Evolutionary conservation across 1,140 invertebrate species (phyloP).

Genomic region (Glossosoma conforme): DNA sequence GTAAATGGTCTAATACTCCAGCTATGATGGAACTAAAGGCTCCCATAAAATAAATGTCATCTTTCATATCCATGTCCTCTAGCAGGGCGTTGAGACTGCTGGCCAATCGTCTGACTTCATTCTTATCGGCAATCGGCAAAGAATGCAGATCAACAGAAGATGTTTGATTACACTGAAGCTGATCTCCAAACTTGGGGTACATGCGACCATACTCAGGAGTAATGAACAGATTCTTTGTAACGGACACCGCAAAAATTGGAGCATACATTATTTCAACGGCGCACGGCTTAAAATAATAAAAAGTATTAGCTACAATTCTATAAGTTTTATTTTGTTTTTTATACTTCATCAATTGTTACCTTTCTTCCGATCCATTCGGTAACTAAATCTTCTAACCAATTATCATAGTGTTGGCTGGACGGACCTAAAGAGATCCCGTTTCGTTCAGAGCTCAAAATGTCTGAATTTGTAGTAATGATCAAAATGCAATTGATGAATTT

Average conservation of each 20-base stretch:
- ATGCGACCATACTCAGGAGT: slow-evolving; percentile 57
- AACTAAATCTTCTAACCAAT: slow-evolving; percentile 40
- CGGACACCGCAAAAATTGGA: slow-evolving; percentile 56
- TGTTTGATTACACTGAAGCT: slow-evolving; percentile 40
- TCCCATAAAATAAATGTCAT: slow-evolving; percentile 63
- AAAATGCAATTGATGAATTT: slow-evolving; percentile 55
- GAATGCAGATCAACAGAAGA: slow-evolving; percentile 45
- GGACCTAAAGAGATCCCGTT: slow-evolving; percentile 30
- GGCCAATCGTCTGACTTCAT: slow-evolving; percentile 43
- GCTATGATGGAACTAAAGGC: slow-evolving; percentile 58
- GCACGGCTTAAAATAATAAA: slow-evolving; percentile 44
- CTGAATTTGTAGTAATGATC: slow-evolving; percentile 43
- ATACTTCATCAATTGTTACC: slow-evolving; percentile 29
- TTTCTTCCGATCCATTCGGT: slow-evolving; percentile 40
- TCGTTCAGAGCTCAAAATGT: slow-evolving; percentile 42
- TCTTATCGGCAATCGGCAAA: slow-evolving; percentile 37
- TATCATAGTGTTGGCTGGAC: too few relatives aligned
- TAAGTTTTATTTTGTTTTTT: background rate
- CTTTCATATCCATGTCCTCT: slow-evolving; percentile 54
- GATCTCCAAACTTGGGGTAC: slow-evolving; percentile 53
- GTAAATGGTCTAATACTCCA: slow-evolving; percentile 55
- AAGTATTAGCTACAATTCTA: background rate
- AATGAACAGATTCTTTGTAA: slow-evolving; percentile 58
- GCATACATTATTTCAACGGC: slow-evolving; percentile 57
- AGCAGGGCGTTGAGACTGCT: slow-evolving; percentile 56